Base-by-base conservation (phyloP, 2,797 vertebrate genomes). In the Myripristis murdjan region DNA sequence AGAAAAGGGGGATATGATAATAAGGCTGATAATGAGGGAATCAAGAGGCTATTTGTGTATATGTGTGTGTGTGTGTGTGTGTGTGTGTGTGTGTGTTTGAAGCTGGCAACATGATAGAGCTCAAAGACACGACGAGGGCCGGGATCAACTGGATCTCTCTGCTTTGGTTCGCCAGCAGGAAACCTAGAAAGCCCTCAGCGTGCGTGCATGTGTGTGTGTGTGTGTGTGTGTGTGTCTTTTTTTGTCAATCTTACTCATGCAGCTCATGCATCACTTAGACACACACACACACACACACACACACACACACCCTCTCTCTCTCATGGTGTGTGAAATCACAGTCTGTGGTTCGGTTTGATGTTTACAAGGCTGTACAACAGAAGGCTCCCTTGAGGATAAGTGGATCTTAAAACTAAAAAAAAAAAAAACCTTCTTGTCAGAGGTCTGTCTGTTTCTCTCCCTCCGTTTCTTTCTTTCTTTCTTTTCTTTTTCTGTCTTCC, bases 271-370 rank as follows among this genome's bases (percentile, higher is more conserved):
- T 85, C 74, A 77, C 43, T 74, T 47, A 75, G 79, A 49, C 73
- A 53, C 55, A 37, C 33, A 35, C 35, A 37, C 2, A 35, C n/a
- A n/a, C 33, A 8, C 33, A 35, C 33, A 35, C 33, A 35, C 33
- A 8, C 33, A 35, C 33, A 35, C 33, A 35, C 33, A 35, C 33
- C 35, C 33, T 35, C 33, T 10, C 33, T 8, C 33, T 10, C 7
- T 35, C 8, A 49, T 70, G 78, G 39, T 68, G 74, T 89, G 76
- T 86, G 84, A 83, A 87, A 88, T 86, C 67, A 71, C 44, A 81
- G 77, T 75, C 79, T 63, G 73, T 63, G 83, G 69, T 88, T 75
- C 65, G 61, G 64, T 90, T 89, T 90, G 86, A 89, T 86, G 86
- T 81, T 84, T 87, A 85, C 84, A 84, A 80, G 80, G 55, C 61